These are phyloP conservation scores for Danio rerio DNA, from an alignment of 2,113 vertebrate genomes.

Conservation along the genomic window GRCz12tu NC_133176.1:17640001-17640500, in stretches of 20 bases:
- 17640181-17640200: neutral
- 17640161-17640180: neutral
- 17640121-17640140: neutral
- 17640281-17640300: neutral
- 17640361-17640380: too few species aligned
- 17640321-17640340: neutral
- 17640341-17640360: too few species aligned
- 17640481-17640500: too few species aligned
- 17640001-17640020: neutral
- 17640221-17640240: neutral
- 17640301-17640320: neutral
- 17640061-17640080: neutral
- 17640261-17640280: neutral
- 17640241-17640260: slow-evolving; percentile 13
- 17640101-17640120: neutral
- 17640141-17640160: neutral
- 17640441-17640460: too few species aligned
- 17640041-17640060: slow-evolving; percentile 1
- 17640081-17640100: neutral
- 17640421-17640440: too few species aligned
- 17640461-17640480: too few species aligned
- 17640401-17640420: too few species aligned
- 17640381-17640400: too few species aligned
- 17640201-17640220: neutral
- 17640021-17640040: neutral